These are phyloP conservation scores for Alcedo atthis DNA, from an alignment of 2,797 vertebrate genomes.

Conservation along the genomic window DNA sequence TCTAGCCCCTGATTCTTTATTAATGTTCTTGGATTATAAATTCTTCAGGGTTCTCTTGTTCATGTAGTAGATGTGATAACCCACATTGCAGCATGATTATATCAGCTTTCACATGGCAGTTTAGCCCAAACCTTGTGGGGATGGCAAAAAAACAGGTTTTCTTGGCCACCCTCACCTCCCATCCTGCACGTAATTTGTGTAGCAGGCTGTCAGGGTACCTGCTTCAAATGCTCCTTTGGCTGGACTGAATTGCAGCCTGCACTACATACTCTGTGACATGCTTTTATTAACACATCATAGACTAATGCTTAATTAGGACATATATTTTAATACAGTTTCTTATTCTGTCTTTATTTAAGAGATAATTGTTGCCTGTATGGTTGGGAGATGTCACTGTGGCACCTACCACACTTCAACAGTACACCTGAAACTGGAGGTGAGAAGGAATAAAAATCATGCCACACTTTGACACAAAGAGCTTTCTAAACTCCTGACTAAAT, in stretches of 20 bases:
- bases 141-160: not conserved
- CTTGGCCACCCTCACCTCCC: not conserved
- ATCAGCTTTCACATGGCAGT: not conserved
- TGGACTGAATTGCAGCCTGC: not conserved
- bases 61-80: not conserved
- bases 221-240: not conserved
- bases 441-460: not conserved
- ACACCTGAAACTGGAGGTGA: not conserved
- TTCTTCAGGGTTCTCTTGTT: not conserved
- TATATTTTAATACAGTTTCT: not conserved
- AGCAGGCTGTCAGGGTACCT: not conserved
- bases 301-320: not conserved
- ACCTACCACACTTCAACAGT: not conserved
- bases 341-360: not conserved
- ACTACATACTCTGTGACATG: not conserved
- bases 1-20: not conserved
- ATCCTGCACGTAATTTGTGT: accelerated
- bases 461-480: not conserved
- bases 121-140: not conserved
- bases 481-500: not conserved
- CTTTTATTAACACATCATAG: not conserved
- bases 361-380: not conserved
- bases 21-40: not conserved
- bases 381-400: not conserved
- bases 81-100: not conserved